Evolutionary conservation across 2,113 vertebrate genomes (phyloP).

Genomic region (human): DNA sequence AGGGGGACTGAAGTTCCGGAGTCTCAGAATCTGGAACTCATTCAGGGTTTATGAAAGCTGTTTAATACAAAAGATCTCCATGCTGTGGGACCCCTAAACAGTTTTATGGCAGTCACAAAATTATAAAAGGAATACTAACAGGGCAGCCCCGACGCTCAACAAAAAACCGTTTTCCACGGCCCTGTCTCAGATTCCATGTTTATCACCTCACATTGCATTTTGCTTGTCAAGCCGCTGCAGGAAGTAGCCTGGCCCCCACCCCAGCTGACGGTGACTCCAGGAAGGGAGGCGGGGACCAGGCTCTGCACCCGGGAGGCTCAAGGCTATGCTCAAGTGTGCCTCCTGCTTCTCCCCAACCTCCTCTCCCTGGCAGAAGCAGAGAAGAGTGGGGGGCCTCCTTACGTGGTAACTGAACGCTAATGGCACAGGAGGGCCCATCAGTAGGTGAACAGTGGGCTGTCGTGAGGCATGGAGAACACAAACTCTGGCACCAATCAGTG

Average conservation of each 20-base stretch:
- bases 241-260: background rate
- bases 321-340: background rate
- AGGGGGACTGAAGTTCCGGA: background rate
- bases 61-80: background rate
- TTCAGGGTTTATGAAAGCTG: background rate
- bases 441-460: background rate
- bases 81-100: background rate
- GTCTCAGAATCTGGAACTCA: constrained; percentile 34
- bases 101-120: background rate
- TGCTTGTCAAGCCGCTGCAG: background rate
- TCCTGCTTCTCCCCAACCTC: background rate
- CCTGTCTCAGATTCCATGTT: background rate
- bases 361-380: background rate
- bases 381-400: background rate
- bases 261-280: background rate
- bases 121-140: background rate
- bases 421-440: fast-evolving
- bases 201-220: background rate
- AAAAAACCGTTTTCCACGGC: background rate
- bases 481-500: background rate
- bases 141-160: background rate
- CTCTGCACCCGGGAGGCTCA: background rate
- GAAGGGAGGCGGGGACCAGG: no score
- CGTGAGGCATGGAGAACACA: background rate
- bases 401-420: background rate